Base-by-base conservation (phyloP, 2,888 invertebrate genomes). In the Tetragonula carbonaria region DNA sequence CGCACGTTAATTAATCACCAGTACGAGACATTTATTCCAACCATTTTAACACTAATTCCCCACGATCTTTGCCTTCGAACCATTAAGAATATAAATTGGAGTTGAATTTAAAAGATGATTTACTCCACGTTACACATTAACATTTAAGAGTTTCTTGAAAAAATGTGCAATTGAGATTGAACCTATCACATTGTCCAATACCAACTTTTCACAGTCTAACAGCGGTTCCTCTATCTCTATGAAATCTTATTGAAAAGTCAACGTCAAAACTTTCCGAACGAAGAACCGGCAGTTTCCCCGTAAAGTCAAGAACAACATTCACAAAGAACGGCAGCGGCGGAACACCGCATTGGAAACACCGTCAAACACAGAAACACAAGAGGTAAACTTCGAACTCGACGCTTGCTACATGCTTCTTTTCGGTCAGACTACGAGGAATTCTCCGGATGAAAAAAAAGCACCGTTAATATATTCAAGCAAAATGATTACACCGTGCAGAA, bases 391-490 rank as follows among this genome's bases (percentile, higher is more conserved):
- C 21, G 28, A 50, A 68, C 79, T 23, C 63, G 14, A 72, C 62
- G 73, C 73, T 62, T 8, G 14, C 50, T 50, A 11, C 21, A 13
- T 67, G 70, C 21, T 62, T 28, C 59, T 73, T 62, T 57, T 68
- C 73, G 65, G 57, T 45, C 6, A 18, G 33, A 23, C 16, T 16
- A 57, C n/a, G 21, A 73, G 51, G 55, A 66, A 74, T 70, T 70
- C 63, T 65, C 33, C 51, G 68, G 14, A 3, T 55, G 59, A 11
- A 63, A 74, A 72, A 70, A 68, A 53, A 65, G 13, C 74, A 33
- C 53, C 67, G 78, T 68, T 78, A 78, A 84, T 84, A 82, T 82
- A 84, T 84, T 82, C 84, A 66, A 67, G 84, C 57, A 75, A 82
- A 84, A 78, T 78, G 72, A 82, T 84, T 84, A 84, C 78, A 82